Base-by-base conservation (phyloP, 2,113 vertebrate species). In the Merops nubicus region DNA sequence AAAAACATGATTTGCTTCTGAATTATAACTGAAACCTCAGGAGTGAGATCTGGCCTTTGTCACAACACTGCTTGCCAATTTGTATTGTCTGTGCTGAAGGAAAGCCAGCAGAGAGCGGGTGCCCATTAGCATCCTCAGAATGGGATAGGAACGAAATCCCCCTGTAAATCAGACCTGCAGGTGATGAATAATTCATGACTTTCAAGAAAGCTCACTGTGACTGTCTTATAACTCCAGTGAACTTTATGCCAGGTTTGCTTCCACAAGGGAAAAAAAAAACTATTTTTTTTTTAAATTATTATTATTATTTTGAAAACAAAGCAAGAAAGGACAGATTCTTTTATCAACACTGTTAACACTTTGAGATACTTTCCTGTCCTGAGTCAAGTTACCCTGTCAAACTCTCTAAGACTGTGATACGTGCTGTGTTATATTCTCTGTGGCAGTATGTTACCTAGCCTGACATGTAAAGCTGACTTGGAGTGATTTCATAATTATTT, bases 171-270 rank as follows among this genome's bases (percentile, higher is more conserved):
- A 88, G 84, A 85, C 17, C 67, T 31, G 10, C 54, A 67, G 50
- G 83, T 9, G 34, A 53, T 81, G 64, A 93, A 96, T 96, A 91
- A 94, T 93, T 92, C 34, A 74, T 90, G 26, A 59, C 50, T 33
- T 86, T 94, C 50, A 67, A 45, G 72, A 92, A 86, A 18, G 17
- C 83, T 88, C 11, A 42, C 34, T 78, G 85, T 65, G 63, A 23
- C 68, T 86, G 50, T 74, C 42, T 92, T 48, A 29, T 65, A 92
- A 84, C 45, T 88, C 76, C 15, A 13, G 60, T 70, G 51, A 89
- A 69, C 42, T 80, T 93, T 54, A 54, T 80, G 38, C 47, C 59
- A 75, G 18, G 31, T 74, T 96, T 91, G 23, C 43, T 96, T 92
- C 43, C 51, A 74, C 42, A 64, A 42, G 34, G 43, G 33, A 42